These are phyloP conservation scores for Amblyopsis hoosieri DNA, from an alignment of 2,797 vertebrate genomes.

Conservation along the genomic window DNA sequence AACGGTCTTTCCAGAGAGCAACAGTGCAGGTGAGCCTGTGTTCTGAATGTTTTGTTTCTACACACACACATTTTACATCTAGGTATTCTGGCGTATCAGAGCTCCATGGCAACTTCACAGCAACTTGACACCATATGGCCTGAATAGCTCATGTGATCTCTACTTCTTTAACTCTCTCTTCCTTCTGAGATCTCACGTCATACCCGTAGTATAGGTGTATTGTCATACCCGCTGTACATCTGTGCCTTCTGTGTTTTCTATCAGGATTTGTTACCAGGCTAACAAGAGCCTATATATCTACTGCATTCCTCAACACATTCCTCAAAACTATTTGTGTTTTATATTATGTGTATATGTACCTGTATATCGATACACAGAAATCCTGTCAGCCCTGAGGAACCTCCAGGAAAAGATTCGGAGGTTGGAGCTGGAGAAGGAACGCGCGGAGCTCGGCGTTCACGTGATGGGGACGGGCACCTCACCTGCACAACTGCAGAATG, in stretches of 20 bases:
- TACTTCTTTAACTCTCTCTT: conserved; percentile 28
- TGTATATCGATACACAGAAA: conserved; percentile 72
- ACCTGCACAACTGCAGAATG: conserved; percentile 27
- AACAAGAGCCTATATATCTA: not conserved
- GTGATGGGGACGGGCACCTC: conserved; percentile 73
- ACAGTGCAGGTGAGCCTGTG: conserved; percentile 82
- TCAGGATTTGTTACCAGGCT: not conserved
- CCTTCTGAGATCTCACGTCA: not conserved
- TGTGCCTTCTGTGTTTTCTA: not conserved
- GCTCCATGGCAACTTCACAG: conserved; percentile 72
- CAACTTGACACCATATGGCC: conserved; percentile 61
- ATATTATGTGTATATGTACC: conserved; percentile 3
- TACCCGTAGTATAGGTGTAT: not conserved
- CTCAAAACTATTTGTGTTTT: conserved; percentile 2
- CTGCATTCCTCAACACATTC: not conserved
- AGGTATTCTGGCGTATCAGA: conserved; percentile 41
- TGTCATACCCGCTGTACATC: not conserved
- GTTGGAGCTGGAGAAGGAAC: conserved; percentile 86
- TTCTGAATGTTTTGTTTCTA: conserved; percentile 16
- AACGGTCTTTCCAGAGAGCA: conserved; percentile 90
- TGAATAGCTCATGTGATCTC: conserved; percentile 45
- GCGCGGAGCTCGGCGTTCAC: conserved; percentile 77
- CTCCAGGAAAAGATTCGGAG: conserved; percentile 91
- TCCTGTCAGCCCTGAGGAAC: conserved; percentile 92
- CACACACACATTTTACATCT: conserved; percentile 40